phyloP scores from a whole-genome alignment of 2,797 vertebrate species.

The Garrulus glandarius region DNA sequence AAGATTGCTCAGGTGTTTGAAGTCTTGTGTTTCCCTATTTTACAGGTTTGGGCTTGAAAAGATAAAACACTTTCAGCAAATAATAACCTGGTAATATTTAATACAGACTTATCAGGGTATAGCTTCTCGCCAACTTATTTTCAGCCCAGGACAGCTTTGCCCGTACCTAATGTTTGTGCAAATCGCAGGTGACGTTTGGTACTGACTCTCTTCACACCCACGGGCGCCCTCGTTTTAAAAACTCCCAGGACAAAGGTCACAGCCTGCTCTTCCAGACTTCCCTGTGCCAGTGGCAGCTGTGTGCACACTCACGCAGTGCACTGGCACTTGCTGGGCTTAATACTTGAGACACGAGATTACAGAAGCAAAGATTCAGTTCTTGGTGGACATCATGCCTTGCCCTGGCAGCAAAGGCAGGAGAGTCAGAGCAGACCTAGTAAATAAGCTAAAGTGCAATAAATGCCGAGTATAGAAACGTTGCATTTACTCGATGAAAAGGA shows the following conservation, averaged over 20 bases:
- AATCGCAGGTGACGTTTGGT: rapidly evolving
- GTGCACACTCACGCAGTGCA: rapidly evolving
- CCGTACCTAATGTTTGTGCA: rapidly evolving
- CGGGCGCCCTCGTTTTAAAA: not conserved
- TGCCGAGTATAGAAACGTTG: not conserved
- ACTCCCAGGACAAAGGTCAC: not conserved
- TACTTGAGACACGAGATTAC: not conserved
- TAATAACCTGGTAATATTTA: not conserved
- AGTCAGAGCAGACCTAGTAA: not conserved
- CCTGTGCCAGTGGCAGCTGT: not conserved
- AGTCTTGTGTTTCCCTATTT: rapidly evolving
- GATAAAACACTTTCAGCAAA: not conserved
- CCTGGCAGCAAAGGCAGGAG: not conserved
- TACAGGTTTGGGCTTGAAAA: not conserved
- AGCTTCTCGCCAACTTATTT: rapidly evolving
- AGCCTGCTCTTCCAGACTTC: not conserved
- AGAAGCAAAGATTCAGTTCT: not conserved
- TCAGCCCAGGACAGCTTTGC: not conserved
- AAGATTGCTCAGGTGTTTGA: not conserved
- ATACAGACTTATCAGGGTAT: not conserved
- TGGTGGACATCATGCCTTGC: not conserved
- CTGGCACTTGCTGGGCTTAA: not conserved
- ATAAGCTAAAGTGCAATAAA: not conserved
- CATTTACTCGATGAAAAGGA: not conserved
- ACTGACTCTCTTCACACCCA: not conserved